phyloP scores from a whole-genome alignment of 2,113 vertebrate genomes.

The Trinectes maculatus region DNA sequence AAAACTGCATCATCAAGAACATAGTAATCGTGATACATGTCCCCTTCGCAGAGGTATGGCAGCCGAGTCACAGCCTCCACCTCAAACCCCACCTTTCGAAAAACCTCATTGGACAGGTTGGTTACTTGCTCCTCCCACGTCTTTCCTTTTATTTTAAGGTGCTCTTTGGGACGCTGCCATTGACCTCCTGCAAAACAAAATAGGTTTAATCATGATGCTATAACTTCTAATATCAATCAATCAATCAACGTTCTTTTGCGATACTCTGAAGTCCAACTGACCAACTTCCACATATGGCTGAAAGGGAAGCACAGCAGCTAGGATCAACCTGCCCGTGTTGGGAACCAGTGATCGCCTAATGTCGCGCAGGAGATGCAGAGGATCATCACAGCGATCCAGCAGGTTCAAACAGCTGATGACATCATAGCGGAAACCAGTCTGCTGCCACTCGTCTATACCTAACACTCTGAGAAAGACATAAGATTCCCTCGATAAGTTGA shows the following conservation, averaged over 20 bases:
- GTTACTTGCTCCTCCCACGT: conserved; percentile 98
- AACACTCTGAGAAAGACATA: conserved; percentile 82
- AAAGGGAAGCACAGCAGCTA: conserved; percentile 94
- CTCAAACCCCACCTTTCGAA: conserved; percentile 88
- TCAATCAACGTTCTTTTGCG: not conserved
- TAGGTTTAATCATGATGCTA: not conserved
- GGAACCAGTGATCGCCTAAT: conserved; percentile 90
- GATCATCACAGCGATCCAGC: conserved; percentile 94
- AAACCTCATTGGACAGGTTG: conserved; percentile 87
- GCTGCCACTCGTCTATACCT: conserved; percentile 93
- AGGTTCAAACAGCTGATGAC: conserved; percentile 98
- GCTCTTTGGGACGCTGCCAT: conserved; percentile 93
- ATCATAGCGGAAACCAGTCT: conserved; percentile 91
- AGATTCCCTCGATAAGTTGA: too few species aligned
- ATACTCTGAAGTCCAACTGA: conserved; percentile 73
- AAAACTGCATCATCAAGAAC: conserved; percentile 96
- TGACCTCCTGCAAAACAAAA: conserved; percentile 84
- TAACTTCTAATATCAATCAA: too few species aligned
- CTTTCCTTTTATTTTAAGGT: conserved; percentile 88
- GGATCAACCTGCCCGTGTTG: conserved; percentile 88
- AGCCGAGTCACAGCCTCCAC: conserved; percentile 94
- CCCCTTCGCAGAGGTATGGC: conserved; percentile 97
- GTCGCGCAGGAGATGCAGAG: conserved; percentile 89
- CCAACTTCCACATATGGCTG: conserved; percentile 95
- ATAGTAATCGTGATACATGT: conserved; percentile 98